These are phyloP conservation scores for Byasa hedistus DNA, from an alignment of 2,888 invertebrate species.

Conservation along the genomic window DNA sequence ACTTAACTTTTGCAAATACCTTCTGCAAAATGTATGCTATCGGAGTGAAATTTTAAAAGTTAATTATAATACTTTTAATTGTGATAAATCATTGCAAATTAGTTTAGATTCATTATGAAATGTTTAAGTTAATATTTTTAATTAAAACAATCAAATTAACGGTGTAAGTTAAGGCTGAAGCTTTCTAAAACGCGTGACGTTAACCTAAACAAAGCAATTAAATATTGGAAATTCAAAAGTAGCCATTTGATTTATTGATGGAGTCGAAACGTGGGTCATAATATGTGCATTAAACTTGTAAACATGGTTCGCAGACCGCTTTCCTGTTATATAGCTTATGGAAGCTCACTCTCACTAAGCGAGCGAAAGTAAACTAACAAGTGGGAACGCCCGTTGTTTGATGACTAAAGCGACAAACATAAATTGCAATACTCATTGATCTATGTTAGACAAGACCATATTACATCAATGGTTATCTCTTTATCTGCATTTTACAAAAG, in stretches of 20 bases:
- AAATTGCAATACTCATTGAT: slow-evolving; percentile 26
- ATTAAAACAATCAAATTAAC: background rate
- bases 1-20: too few relatives aligned
- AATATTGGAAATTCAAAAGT: slow-evolving; percentile 18
- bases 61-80: too few relatives aligned
- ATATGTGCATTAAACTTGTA: slow-evolving; percentile 49
- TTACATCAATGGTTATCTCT: background rate
- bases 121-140: too few relatives aligned
- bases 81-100: too few relatives aligned
- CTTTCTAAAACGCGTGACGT: background rate
- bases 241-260: slow-evolving; percentile 45
- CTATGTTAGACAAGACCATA: background rate
- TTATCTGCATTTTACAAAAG: background rate
- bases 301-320: slow-evolving; percentile 40
- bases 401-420: slow-evolving; percentile 29
- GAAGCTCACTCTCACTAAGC: slow-evolving; percentile 58
- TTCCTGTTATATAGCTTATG: slow-evolving; percentile 40
- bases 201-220: slow-evolving; percentile 1
- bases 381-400: slow-evolving; percentile 35
- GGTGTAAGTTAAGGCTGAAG: background rate
- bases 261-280: slow-evolving; percentile 31
- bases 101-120: too few relatives aligned
- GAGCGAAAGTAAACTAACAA: slow-evolving; percentile 63
- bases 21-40: too few relatives aligned
- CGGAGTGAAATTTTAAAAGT: too few relatives aligned